Base-by-base conservation (phyloP, 2,888 invertebrate genomes). In the Lepas anatifera region DNA sequence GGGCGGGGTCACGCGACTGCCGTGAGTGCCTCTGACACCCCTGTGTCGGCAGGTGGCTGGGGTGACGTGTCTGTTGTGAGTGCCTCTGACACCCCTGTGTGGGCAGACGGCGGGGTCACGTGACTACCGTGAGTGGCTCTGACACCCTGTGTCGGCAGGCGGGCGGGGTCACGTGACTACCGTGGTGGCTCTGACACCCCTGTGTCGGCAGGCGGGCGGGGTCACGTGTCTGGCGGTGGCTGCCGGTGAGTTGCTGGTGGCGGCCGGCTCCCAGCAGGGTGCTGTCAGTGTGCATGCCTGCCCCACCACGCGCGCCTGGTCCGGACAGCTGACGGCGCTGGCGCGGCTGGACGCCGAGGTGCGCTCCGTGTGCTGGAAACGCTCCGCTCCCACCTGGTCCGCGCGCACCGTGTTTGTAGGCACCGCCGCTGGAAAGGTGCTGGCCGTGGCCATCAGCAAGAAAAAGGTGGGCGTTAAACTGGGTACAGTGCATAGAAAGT, bases 311-410 rank as follows among this genome's bases (percentile, higher is more conserved):
- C 58, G 58, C 58, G 22, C 25, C 32, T 58, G 58, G 58, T 58
- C 58, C 3, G 58, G 58, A 16, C 58, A 58, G 58, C 32, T 58
- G 58, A 27, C 58, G 58, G 58, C 58, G 32, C 58, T 58, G 32
- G 58, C 58, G 16, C 29, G 58, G 32, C 32, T 58, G 13, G 58
- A 58, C 16, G 29, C 58, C 18, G 58, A 58, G 58, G 58, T 58
- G 58, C 58, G 58, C 32, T 29, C 58, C 58, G 16, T 58, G 32
- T 58, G 58, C 58, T 58, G 58, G 58, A 29, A 32, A 3, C 58
- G 18, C 32, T 29, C 58, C 18, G n/a, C n/a, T n/a, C n/a, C n/a
- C n/a, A 29, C 29, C 58, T 58, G 58, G 58, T 32, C 32, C 29
- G 32, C 32, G 3, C 58, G 58, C 32, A 16, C 32, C 18, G 32